phyloP scores from a whole-genome alignment of 2,113 vertebrate genomes.

The Oncorhynchus clarkii region DNA sequence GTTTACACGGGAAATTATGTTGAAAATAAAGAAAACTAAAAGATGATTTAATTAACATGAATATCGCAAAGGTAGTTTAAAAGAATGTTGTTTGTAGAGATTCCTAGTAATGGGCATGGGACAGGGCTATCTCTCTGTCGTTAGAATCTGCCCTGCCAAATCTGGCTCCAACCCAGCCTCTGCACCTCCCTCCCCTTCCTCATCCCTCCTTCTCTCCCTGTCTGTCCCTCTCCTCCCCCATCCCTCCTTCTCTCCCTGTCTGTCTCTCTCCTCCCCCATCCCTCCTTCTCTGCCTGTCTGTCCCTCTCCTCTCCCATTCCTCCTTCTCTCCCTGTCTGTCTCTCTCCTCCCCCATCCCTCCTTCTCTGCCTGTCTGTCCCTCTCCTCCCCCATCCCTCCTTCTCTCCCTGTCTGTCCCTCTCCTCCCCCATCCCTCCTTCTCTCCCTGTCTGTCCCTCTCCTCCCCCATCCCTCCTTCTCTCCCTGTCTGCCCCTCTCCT shows the following conservation, averaged over 20 bases:
- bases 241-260: not conserved
- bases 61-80: constrained; percentile 64
- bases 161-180: constrained; percentile 55
- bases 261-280: not conserved
- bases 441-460: no score
- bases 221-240: not conserved
- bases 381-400: no score
- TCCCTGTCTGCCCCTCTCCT: not conserved
- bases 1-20: constrained; percentile 79
- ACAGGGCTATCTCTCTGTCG: constrained; percentile 45
- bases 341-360: not conserved
- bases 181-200: constrained; percentile 17
- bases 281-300: not conserved
- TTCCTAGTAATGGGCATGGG: constrained; percentile 58
- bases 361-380: no score
- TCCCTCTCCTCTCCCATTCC: not conserved
- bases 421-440: no score
- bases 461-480: no score
- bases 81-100: constrained; percentile 70
- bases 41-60: constrained; percentile 30
- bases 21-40: constrained; percentile 58
- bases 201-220: no score
- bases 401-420: no score
- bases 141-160: constrained; percentile 43
- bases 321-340: not conserved